These are phyloP conservation scores for Aphaenogaster rudis DNA, from an alignment of 1,140 invertebrate species.

Conservation along the genomic window DNA sequence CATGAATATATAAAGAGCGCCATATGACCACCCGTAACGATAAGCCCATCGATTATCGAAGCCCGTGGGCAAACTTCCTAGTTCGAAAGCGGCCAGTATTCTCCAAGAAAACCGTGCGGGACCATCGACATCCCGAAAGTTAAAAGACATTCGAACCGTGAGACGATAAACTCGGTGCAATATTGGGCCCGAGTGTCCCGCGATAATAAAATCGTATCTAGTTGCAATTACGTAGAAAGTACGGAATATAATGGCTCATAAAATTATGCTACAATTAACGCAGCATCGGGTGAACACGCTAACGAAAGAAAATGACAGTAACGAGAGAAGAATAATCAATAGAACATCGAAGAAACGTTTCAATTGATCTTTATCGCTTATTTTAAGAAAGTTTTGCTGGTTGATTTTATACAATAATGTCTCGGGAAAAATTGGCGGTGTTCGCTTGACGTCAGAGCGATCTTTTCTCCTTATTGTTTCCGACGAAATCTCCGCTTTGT, in stretches of 20 bases:
- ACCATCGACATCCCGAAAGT: background rate
- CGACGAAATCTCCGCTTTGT: background rate
- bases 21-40: conserved; percentile 36
- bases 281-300: background rate
- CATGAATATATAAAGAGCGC: background rate
- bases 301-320: background rate
- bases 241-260: background rate
- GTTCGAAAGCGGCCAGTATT: conserved; percentile 49
- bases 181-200: background rate
- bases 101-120: conserved; percentile 22
- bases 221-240: conserved; percentile 15
- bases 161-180: background rate
- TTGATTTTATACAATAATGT: background rate
- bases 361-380: background rate
- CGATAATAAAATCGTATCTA: conserved; percentile 20
- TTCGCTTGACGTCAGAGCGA: background rate
- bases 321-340: background rate
- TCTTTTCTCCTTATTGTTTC: background rate
- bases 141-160: background rate
- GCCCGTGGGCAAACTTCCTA: conserved; percentile 64
- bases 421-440: background rate
- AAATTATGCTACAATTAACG: conserved; percentile 7
- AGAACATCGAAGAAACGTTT: too few species aligned
- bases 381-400: background rate
- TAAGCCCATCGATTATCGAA: conserved; percentile 83